A percentile compares a stretch with the other conserved stretches of the same genome.
These are phyloP conservation scores for Dendroctonus valens DNA, from an alignment of 1,140 invertebrate genomes.

Conservation along the genomic window DNA sequence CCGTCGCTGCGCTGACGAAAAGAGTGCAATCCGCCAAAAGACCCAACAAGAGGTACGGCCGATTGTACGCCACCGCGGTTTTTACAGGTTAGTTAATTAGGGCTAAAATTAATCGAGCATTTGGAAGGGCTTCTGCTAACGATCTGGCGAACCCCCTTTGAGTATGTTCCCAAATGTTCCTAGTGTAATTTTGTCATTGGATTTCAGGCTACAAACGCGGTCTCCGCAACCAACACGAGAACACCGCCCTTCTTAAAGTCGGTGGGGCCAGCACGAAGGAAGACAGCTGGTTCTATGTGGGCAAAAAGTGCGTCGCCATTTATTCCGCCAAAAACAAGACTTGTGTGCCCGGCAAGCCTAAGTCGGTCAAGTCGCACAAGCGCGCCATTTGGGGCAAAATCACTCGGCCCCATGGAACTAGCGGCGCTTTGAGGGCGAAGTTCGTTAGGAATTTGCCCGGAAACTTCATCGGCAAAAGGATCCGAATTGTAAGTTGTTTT, in stretches of 20 bases:
- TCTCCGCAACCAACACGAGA: constrained; percentile 95
- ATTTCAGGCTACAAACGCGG: constrained; percentile 84
- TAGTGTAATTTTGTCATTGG: too few relatives aligned
- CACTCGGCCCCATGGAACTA: constrained; percentile 94
- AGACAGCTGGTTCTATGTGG: constrained; percentile 91
- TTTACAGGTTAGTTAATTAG: constrained; percentile 69
- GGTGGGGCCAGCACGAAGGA: constrained; percentile 82
- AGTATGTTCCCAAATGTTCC: too few relatives aligned
- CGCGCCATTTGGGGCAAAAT: constrained; percentile 99
- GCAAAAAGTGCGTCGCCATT: constrained; percentile 95
- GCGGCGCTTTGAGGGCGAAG: constrained; percentile 92
- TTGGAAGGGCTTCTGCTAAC: too few relatives aligned
- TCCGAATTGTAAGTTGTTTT: constrained; percentile 83
- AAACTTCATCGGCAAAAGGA: constrained; percentile 94
- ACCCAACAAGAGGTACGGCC: constrained; percentile 68
- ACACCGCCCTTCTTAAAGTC: constrained; percentile 90
- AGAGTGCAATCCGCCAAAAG: constrained; percentile 45
- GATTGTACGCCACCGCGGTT: constrained; percentile 94
- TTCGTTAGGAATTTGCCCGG: constrained; percentile 96
- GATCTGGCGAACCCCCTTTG: too few relatives aligned
- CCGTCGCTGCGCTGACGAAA: too few relatives aligned
- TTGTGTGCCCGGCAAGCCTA: constrained; percentile 76
- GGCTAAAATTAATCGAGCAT: too few relatives aligned
- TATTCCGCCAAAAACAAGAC: constrained; percentile 95
- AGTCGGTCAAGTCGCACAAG: constrained; percentile 77